Conservation (phyloP, 2,797 vertebrate genomes). For the Clamator glandarius region DNA sequence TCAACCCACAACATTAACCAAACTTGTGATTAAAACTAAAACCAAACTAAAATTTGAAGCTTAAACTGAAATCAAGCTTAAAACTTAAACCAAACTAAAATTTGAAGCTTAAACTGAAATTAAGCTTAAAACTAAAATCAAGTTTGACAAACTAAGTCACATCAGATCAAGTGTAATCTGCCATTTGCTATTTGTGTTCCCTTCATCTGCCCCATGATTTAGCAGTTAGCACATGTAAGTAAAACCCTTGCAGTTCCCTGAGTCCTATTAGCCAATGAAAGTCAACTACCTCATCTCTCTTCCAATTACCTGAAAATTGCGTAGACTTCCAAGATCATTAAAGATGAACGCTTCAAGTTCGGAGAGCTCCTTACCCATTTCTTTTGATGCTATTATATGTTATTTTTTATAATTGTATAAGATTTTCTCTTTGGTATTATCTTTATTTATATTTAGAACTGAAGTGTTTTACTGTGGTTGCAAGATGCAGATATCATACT, state of each 20-base stretch:
- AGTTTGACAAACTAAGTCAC: not conserved
- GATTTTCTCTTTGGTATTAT: not conserved
- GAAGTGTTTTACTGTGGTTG: not conserved
- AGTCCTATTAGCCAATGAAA: not conserved
- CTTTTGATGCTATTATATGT: not conserved
- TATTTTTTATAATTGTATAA: not conserved
- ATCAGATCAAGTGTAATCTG: not conserved
- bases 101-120: too few relatives aligned
- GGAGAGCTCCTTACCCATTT: not conserved
- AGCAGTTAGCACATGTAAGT: not conserved
- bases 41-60: too few relatives aligned
- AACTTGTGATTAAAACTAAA: not conserved
- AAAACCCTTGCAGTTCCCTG: not conserved
- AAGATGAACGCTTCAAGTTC: not conserved
- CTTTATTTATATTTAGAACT: not conserved
- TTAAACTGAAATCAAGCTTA: too few relatives aligned
- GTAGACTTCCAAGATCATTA: not conserved
- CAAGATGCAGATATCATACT: not conserved
- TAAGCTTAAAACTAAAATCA: not conserved
- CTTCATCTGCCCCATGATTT: not conserved
- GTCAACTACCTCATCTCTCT: not conserved
- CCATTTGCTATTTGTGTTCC: not conserved
- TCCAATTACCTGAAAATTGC: not conserved
- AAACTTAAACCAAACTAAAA: not conserved
- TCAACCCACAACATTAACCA: not conserved